Evolutionary conservation across 2,888 invertebrate genomes (phyloP).

Genomic region (Sinelater perroti): DNA sequence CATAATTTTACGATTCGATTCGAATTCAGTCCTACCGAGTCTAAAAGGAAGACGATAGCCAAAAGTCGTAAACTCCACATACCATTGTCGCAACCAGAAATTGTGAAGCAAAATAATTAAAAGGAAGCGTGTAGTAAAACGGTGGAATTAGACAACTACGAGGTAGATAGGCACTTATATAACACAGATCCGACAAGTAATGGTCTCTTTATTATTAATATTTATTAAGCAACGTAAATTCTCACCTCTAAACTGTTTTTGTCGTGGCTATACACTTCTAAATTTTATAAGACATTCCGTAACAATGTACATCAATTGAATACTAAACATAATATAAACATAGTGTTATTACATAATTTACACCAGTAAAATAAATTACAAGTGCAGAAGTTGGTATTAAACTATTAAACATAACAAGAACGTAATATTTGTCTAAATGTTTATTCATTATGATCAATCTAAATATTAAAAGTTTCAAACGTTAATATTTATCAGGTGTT

Average conservation of each 20-base stretch:
- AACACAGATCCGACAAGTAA: constrained; percentile 1
- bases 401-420: no score
- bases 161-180: constrained; percentile 3
- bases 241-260: background rate
- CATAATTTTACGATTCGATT: constrained; percentile 47
- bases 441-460: no score
- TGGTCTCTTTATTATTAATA: background rate
- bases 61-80: constrained; percentile 40
- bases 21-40: constrained; percentile 39
- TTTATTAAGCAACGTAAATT: background rate
- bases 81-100: constrained; percentile 1
- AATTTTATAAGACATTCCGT: no score
- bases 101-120: constrained; percentile 6
- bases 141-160: background rate
- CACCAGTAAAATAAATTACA: no score
- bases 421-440: no score
- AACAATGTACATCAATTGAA: no score
- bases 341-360: no score
- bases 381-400: no score
- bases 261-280: no score
- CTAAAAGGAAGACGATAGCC: constrained; percentile 31
- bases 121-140: background rate
- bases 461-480: no score
- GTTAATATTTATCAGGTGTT: no score
- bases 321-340: no score